phyloP scores from a whole-genome alignment of 2,113 vertebrate genomes.

The Oxygymnocypris stewartii region DNA sequence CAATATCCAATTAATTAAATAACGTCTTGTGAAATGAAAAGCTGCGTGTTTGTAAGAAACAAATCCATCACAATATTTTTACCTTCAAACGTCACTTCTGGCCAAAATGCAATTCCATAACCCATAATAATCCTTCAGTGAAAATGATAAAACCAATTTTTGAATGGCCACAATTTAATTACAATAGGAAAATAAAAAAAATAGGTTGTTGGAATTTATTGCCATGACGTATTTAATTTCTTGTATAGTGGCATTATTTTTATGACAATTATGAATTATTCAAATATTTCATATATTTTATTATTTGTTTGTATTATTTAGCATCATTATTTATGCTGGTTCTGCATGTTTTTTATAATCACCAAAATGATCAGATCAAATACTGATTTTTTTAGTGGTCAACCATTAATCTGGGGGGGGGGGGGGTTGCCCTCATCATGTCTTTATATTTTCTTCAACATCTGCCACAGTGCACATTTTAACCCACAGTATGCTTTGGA shows the following conservation, averaged over 20 bases:
- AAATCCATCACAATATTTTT: too few relatives aligned
- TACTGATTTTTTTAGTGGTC: too few relatives aligned
- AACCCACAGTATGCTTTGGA: constrained; percentile 7
- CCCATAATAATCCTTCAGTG: too few relatives aligned
- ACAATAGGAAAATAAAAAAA: not conserved
- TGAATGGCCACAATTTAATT: not conserved
- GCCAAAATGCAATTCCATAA: not conserved
- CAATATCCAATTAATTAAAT: too few relatives aligned
- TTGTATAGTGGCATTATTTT: not conserved
- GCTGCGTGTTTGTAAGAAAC: too few relatives aligned
- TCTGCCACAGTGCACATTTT: constrained; percentile 10
- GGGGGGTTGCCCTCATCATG: not conserved
- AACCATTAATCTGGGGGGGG: not conserved
- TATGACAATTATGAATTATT: not conserved
- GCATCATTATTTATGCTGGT: too few relatives aligned
- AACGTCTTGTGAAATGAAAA: too few relatives aligned
- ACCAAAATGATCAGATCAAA: too few relatives aligned
- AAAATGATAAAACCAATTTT: too few relatives aligned
- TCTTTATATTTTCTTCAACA: too few relatives aligned
- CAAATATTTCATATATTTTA: not conserved
- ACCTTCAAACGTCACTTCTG: not conserved
- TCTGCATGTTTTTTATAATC: not conserved
- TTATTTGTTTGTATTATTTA: too few relatives aligned
- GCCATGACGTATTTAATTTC: not conserved
- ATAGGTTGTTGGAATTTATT: not conserved